Evolutionary conservation across 2,113 vertebrate species (phyloP), one percentile per base, ranked within the genome.

Genomic region (Chionis minor): DNA sequence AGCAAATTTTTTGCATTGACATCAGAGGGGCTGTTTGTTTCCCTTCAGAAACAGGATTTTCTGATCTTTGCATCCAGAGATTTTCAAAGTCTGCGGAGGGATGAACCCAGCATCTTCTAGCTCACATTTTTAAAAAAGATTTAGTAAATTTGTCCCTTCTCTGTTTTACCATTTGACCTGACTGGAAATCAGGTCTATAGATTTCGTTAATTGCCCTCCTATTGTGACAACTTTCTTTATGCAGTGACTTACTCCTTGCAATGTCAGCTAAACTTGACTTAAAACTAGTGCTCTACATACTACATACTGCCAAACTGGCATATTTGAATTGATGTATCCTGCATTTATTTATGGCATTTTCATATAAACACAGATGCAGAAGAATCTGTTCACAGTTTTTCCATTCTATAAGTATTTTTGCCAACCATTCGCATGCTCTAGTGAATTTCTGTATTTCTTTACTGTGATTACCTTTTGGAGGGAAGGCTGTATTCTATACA

Each of bases 351-450:
- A 94, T 67, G 81, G 49, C 30, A 61, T 38, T 96, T 82, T 10
- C 11, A 49, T 77, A 80, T 55, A 96, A 93, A 96, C 90, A 93
- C 85, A 94, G 63, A 94, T 74, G 90, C 32, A 83, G 44, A 86
- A 95, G 33, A 94, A 86, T 88, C 85, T 94, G 88, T 90, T 93
- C 81, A 35, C 21, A 70, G 28, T 63, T 94, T 91, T 80, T 88
- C 28, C 8, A 35, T 82, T 93, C 58, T 90, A n/a, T 52, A 95
- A 92, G 78, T 79, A 87, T 85, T 80, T 92, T 65, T 58, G 80
- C 2, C 2, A 92, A 81, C 24, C 4, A 8, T 80, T 77, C 47
- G 32, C 27, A 19, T 80, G 44, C 38, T 80, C 22, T 65, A 13
- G 18, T 86, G 51, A 77, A 90, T 82, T 77, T 96, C 58, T 81